Evolutionary conservation across 2,797 vertebrate genomes (phyloP).

Genomic region (Cottoperca gobio): DNA sequence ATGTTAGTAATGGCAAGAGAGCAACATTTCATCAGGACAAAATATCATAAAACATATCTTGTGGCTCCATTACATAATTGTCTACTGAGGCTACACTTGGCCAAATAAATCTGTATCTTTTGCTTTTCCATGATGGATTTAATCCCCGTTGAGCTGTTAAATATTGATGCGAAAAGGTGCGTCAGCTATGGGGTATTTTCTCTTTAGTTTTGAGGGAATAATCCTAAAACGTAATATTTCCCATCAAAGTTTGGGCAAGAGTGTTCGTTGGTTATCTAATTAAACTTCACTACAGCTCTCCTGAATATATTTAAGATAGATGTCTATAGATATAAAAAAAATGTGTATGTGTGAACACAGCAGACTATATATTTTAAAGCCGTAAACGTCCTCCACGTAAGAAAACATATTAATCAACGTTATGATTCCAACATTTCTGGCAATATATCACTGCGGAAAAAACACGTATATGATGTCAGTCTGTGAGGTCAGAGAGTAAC

Average conservation of each 20-base stretch:
- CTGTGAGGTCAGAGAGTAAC: constrained; percentile 16
- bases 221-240: not conserved
- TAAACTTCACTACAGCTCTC: not conserved
- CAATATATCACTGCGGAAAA: not conserved
- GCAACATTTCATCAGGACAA: constrained; percentile 26
- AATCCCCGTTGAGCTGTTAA: constrained; percentile 12
- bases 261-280: not conserved
- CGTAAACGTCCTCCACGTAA: not conserved
- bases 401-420: not conserved
- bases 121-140: constrained; percentile 26
- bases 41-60: constrained; percentile 39
- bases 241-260: not conserved
- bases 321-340: not conserved
- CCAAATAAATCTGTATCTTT: constrained; percentile 16
- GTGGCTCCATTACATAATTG: constrained; percentile 21
- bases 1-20: constrained; percentile 18
- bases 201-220: not conserved
- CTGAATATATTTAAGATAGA: not conserved
- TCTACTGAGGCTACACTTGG: constrained; percentile 15
- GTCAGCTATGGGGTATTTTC: not conserved
- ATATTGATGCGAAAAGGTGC: constrained; percentile 12
- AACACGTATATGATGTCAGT: constrained; percentile 11
- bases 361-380: not conserved
- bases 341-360: not conserved
- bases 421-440: constrained; percentile 10